Base-by-base conservation (phyloP, 2,888 invertebrate genomes). In the Villa cingulata region DNA sequence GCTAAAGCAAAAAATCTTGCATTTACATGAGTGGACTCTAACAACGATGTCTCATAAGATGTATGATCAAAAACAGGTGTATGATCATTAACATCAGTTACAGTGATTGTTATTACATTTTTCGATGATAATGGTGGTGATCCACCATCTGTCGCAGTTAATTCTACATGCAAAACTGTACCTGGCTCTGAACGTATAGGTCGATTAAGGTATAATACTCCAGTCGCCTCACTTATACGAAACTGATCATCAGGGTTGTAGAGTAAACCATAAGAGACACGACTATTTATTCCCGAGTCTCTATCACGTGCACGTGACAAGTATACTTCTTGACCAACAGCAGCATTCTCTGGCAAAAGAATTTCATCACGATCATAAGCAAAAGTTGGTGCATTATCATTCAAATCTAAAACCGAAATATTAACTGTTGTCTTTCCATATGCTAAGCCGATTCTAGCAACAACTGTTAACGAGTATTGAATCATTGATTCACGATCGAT, bases 71-170 rank as follows among this genome's bases (percentile, higher is more conserved):
- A 96, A 3, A 89, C 84, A 12, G 95, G 95, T 1, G 92, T 92
- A 62, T 95, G 92, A 68, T 95, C 91, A 66, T 96, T 96, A 3
- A 94, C 89, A 65, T 95, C 94, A 57, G 81, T 81, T 50, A 92
- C 76, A 19, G 77, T 76, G 38, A 86, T 76, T 27, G 77, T 73
- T 40, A 90, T 76, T 9, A 77, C 74, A 57, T 87, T 82, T 58
- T 81, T 84, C 0, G 87, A 82, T 17, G 83, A 79, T 43, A 90
- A 71, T 10, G 83, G 71, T 10, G 82, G 83, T 50, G 72, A 75
- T 6, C 90, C 91, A 45, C 83, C 82, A 68, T 92, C 92, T n/a
- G 81, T 80, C 17, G 89, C 90, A 42, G 80, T 83, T 19, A 91
- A 81, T 68, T 90, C 89, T 15, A 89, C 70, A 53, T 77, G 76